phyloP scores from a whole-genome alignment of 2,113 vertebrate genomes.

The Leptobrachium leishanense region DNA sequence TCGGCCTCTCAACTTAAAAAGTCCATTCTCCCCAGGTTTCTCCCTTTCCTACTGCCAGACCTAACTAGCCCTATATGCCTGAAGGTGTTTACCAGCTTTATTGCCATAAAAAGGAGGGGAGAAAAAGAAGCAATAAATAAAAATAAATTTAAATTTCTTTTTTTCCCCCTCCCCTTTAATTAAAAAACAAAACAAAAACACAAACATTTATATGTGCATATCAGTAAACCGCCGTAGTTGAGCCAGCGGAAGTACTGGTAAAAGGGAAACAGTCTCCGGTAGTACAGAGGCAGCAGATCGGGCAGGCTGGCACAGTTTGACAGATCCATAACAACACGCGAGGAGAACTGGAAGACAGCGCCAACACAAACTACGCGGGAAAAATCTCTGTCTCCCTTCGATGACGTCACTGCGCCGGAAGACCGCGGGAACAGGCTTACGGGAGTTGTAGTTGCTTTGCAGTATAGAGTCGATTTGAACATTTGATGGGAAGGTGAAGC shows the following conservation, averaged over 20 bases:
- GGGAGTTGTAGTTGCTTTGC: conserved; percentile 68
- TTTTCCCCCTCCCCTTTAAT: no score
- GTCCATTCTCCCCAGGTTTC: no score
- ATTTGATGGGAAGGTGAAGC: no score
- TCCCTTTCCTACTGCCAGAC: no score
- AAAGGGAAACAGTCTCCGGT: conserved; percentile 86
- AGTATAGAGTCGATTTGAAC: neutral
- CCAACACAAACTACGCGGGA: conserved; percentile 46
- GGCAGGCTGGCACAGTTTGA: conserved; percentile 67
- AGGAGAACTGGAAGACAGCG: conserved; percentile 46
- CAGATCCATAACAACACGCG: neutral
- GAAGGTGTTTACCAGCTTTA: no score
- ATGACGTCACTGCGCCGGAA: neutral
- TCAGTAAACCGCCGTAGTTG: conserved; percentile 72
- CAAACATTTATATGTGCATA: no score
- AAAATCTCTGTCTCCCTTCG: neutral
- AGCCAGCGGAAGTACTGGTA: conserved; percentile 87
- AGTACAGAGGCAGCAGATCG: conserved; percentile 86
- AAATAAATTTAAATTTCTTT: no score
- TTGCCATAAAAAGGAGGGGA: no score
- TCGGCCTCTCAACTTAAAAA: no score
- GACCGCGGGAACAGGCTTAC: neutral
- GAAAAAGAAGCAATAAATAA: no score
- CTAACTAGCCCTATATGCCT: no score
- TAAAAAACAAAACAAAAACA: no score